A percentile compares a stretch with the other conserved stretches of the same genome.
Evolutionary conservation across 1,140 invertebrate species (phyloP).

Genomic region (Wiebesia pumilae): DNA sequence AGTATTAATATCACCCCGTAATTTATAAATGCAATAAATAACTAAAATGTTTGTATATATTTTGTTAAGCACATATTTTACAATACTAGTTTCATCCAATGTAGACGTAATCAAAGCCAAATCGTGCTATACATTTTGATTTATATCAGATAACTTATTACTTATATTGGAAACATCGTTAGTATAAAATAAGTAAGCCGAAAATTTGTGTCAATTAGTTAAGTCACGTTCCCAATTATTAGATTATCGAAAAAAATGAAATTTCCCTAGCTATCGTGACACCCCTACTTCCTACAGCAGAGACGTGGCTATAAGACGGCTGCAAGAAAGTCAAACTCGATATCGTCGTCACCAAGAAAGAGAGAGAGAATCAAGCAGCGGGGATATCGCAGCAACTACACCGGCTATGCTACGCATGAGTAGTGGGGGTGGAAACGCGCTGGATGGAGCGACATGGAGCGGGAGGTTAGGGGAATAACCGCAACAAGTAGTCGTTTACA

Average conservation of each 20-base stretch:
- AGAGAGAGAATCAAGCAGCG: slow-evolving; percentile 38
- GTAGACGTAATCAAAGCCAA: not conserved
- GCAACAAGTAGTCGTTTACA: slow-evolving; percentile 75
- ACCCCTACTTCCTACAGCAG: slow-evolving; percentile 14
- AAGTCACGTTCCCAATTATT: not conserved
- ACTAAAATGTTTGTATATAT: not conserved
- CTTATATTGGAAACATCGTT: not conserved
- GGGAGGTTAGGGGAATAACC: slow-evolving; percentile 62
- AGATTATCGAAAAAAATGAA: not conserved
- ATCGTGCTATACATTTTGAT: not conserved
- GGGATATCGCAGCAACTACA: slow-evolving; percentile 34
- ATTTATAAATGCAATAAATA: not conserved
- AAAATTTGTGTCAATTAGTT: not conserved
- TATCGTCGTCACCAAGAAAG: slow-evolving; percentile 31
- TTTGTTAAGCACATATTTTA: not conserved
- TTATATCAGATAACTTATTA: not conserved
- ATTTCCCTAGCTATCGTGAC: not conserved
- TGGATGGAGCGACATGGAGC: slow-evolving; percentile 32
- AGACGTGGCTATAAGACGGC: slow-evolving; percentile 39
- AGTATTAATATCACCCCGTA: not conserved
- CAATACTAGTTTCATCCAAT: not conserved
- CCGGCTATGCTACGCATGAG: slow-evolving; percentile 26
- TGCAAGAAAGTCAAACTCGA: slow-evolving; percentile 39
- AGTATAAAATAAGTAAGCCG: not conserved
- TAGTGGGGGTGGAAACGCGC: slow-evolving; percentile 32